These are phyloP conservation scores for Leiothrix lutea DNA, from an alignment of 2,113 vertebrate genomes.

Conservation along the genomic window DNA sequence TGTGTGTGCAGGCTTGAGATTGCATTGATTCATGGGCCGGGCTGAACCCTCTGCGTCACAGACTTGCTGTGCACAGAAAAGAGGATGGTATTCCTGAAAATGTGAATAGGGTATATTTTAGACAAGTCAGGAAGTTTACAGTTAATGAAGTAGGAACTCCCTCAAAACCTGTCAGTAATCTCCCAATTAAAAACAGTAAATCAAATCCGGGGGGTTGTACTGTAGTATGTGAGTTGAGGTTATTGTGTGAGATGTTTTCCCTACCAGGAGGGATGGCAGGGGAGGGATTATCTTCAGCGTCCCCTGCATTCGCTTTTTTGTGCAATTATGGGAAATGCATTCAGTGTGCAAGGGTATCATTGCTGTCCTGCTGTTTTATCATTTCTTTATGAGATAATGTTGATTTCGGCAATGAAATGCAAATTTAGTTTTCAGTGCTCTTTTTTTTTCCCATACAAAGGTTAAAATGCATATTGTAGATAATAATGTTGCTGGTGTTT, in stretches of 20 bases:
- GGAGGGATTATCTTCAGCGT: neutral
- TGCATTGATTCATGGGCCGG: neutral
- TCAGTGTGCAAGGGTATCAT: constrained; percentile 40
- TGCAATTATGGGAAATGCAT: constrained; percentile 30
- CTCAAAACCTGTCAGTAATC: neutral
- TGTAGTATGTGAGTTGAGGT: neutral
- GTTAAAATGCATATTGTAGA: constrained; percentile 31
- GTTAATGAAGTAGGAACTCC: neutral
- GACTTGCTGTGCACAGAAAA: neutral
- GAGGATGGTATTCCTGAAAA: neutral
- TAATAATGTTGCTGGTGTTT: constrained; percentile 8
- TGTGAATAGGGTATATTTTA: neutral
- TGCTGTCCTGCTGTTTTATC: constrained; percentile 59
- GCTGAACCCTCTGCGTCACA: neutral
- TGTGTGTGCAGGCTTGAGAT: neutral
- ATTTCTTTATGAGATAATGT: constrained; percentile 60
- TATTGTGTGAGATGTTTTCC: neutral
- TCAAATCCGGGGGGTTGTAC: neutral
- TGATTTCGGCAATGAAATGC: constrained; percentile 55
- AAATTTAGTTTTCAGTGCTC: constrained; percentile 43
- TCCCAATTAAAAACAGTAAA: neutral
- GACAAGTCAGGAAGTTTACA: neutral
- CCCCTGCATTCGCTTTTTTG: constrained; percentile 15
- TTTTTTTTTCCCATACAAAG: neutral
- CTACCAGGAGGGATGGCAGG: neutral